Conservation (phyloP, 2,797 vertebrate genomes). For the Siniperca undulata region DNA sequence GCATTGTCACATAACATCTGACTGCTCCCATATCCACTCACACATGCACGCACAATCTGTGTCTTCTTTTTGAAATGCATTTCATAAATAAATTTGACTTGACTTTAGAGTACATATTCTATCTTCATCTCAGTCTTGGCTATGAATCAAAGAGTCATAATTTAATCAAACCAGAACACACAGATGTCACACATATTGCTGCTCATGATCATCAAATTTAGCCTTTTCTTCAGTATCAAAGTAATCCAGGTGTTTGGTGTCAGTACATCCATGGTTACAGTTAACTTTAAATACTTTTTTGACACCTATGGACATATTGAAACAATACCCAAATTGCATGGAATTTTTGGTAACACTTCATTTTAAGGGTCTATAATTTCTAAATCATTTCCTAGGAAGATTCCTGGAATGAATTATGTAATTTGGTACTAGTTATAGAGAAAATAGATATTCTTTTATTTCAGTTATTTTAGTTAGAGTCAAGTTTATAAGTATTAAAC, state of each 20-base stretch:
- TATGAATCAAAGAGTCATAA: neutral
- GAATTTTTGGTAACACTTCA: neutral
- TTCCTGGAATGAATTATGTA: neutral
- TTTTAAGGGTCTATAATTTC: neutral
- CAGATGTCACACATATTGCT: neutral
- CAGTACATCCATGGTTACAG: neutral
- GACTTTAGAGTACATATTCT: neutral
- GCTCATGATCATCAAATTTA: neutral
- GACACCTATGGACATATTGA: neutral
- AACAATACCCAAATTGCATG: neutral
- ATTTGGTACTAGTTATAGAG: neutral
- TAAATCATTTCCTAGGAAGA: too few relatives aligned
- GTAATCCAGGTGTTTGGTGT: neutral
- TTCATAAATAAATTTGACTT: constrained; percentile 1
- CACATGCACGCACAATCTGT: neutral
- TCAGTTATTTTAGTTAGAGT: neutral
- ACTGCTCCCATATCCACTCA: neutral
- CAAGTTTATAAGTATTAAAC: neutral
- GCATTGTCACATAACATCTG: neutral
- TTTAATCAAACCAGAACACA: neutral
- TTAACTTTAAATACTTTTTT: neutral
- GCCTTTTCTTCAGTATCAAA: neutral
- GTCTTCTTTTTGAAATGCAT: neutral
- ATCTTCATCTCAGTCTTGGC: neutral
- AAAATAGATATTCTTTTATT: neutral